These are phyloP conservation scores for Setophaga kirtlandii DNA, from an alignment of 2,113 vertebrate genomes.

Conservation along the genomic window DNA sequence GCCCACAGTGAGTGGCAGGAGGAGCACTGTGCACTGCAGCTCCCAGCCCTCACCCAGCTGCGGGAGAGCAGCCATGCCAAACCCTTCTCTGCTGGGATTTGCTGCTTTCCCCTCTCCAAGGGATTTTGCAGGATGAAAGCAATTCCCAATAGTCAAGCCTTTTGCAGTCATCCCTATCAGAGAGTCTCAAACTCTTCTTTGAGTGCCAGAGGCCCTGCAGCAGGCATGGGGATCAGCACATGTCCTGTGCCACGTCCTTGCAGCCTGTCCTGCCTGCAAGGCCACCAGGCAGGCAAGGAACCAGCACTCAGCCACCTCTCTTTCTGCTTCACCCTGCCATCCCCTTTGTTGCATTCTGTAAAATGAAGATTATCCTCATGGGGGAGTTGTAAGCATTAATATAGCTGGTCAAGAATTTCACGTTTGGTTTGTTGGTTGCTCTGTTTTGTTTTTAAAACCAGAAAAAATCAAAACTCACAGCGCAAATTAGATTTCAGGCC, in stretches of 20 bases:
- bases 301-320: background rate
- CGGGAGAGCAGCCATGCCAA: background rate
- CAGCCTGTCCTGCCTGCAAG: background rate
- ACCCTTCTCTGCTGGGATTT: background rate
- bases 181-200: background rate
- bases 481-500: background rate
- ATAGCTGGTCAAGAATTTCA: background rate
- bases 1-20: background rate
- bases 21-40: accelerated
- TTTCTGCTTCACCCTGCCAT: background rate
- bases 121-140: background rate
- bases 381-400: background rate
- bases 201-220: background rate
- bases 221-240: background rate
- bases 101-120: background rate
- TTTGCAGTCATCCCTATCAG: background rate
- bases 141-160: background rate
- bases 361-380: slow-evolving; percentile 7
- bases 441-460: background rate
- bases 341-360: background rate
- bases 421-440: background rate
- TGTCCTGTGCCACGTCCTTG: background rate
- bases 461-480: background rate
- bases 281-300: background rate
- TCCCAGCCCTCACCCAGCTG: background rate